These are phyloP conservation scores for Syngnathus acus DNA, from an alignment of 2,797 vertebrate genomes.

Conservation along the genomic window DNA sequence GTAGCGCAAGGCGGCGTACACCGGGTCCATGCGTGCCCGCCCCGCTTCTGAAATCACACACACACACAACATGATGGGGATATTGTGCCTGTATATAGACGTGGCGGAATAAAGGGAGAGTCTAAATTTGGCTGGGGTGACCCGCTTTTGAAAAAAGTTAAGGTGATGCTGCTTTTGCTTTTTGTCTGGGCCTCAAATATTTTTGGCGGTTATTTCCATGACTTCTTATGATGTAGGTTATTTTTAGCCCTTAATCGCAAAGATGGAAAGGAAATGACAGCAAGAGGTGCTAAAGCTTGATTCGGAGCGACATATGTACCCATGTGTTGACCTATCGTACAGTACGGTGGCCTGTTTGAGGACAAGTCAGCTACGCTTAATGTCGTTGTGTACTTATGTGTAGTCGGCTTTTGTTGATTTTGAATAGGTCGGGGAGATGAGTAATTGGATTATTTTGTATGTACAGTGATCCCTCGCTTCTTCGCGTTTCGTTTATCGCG, in stretches of 20 bases:
- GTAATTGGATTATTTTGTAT: no score
- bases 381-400: neutral
- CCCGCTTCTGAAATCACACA: conserved; percentile 58
- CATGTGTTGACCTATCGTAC: conserved; percentile 23
- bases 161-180: conserved; percentile 9
- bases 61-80: conserved; percentile 11
- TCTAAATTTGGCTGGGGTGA: conserved; percentile 42
- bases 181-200: no score
- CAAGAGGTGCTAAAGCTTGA: conserved; percentile 19
- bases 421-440: no score
- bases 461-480: no score
- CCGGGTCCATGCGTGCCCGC: conserved; percentile 74
- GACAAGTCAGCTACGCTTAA: neutral
- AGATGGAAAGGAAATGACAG: conserved; percentile 25
- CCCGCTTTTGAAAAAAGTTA: conserved; percentile 50
- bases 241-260: conserved; percentile 22
- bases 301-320: conserved; percentile 11
- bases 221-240: conserved; percentile 22
- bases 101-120: conserved; percentile 42
- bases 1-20: conserved; percentile 84
- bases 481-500: no score
- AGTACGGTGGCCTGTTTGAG: conserved; percentile 13
- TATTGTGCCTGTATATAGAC: conserved; percentile 23
- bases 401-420: neutral
- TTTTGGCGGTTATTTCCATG: neutral